These are phyloP conservation scores for Pantherophis vulpinus DNA, from an alignment of 2,797 vertebrate genomes.

Conservation along the genomic window DNA sequence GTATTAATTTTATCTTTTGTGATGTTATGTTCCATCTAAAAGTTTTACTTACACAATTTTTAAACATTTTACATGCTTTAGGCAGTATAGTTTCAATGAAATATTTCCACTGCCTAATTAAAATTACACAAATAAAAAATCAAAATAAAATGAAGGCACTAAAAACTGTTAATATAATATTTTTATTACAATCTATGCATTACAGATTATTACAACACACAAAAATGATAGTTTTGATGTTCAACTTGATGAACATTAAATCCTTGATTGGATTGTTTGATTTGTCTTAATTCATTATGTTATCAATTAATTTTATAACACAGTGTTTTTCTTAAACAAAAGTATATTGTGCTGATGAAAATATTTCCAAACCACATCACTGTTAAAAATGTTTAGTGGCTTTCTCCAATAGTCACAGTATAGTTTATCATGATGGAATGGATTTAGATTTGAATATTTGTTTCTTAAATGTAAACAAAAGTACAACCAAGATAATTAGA, in stretches of 20 bases:
- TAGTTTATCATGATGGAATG: not conserved
- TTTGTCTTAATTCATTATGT: not conserved
- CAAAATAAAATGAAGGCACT: not conserved
- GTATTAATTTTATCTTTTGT: not conserved
- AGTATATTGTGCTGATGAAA: not conserved
- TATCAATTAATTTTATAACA: not conserved
- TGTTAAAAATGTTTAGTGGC: not conserved
- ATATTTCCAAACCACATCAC: not conserved
- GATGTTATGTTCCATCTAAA: not conserved
- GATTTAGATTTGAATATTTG: not conserved
- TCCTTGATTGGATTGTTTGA: not conserved
- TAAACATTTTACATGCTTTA: not conserved
- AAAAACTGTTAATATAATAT: not conserved
- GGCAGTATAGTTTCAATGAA: not conserved
- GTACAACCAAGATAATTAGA: not conserved
- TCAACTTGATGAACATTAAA: not conserved
- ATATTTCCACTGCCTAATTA: not conserved
- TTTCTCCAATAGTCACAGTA: not conserved
- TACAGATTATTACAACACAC: not conserved
- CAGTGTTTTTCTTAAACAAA: not conserved
- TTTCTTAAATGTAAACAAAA: not conserved
- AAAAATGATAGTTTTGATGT: not conserved
- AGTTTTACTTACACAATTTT: not conserved
- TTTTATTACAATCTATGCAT: not conserved
- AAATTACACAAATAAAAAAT: not conserved